Conservation (phyloP, 2,888 invertebrate species). For the Hypena proboscidalis region DNA sequence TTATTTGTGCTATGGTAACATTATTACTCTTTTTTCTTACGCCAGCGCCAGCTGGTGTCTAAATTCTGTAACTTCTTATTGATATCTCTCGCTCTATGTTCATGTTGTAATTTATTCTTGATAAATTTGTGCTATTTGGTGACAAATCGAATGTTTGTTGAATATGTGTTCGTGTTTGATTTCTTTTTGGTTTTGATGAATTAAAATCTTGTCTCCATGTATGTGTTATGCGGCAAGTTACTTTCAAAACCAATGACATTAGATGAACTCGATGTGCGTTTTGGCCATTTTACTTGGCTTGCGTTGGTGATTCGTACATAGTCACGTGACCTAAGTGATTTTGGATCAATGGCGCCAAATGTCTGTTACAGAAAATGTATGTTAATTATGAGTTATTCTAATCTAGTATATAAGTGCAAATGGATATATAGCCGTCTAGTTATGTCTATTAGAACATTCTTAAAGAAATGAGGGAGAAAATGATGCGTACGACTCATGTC, state of each 20-base stretch:
- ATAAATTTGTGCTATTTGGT: slow-evolving; percentile 75
- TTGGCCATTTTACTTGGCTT: slow-evolving; percentile 85
- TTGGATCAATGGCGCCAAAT: slow-evolving; percentile 86
- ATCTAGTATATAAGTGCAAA: slow-evolving; percentile 45
- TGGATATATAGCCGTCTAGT: slow-evolving; percentile 46
- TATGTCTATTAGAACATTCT: slow-evolving; percentile 48
- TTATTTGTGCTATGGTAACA: slow-evolving; percentile 30
- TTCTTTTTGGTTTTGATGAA: slow-evolving; percentile 56
- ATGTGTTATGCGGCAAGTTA: slow-evolving; percentile 73
- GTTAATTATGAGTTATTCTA: slow-evolving; percentile 62
- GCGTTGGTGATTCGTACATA: slow-evolving; percentile 85
- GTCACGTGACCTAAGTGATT: slow-evolving; percentile 84
- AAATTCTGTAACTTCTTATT: slow-evolving; percentile 75
- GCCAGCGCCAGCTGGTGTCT: slow-evolving; percentile 73
- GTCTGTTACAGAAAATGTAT: slow-evolving; percentile 82
- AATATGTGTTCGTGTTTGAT: slow-evolving; percentile 73
- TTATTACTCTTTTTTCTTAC: slow-evolving; percentile 24
- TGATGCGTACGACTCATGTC: slow-evolving; percentile 83
- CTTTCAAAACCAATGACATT: slow-evolving; percentile 81
- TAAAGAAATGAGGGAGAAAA: slow-evolving; percentile 54
- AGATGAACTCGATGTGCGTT: slow-evolving; percentile 84
- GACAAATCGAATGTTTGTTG: slow-evolving; percentile 66
- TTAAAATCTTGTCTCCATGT: slow-evolving; percentile 72
- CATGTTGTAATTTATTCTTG: slow-evolving; percentile 74
- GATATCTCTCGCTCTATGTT: slow-evolving; percentile 80